A percentile compares a stretch with the other conserved stretches of the same genome.
These are phyloP conservation scores for Colinus virginianus DNA, from an alignment of 2,113 vertebrate species.

Conservation along the genomic window DNA sequence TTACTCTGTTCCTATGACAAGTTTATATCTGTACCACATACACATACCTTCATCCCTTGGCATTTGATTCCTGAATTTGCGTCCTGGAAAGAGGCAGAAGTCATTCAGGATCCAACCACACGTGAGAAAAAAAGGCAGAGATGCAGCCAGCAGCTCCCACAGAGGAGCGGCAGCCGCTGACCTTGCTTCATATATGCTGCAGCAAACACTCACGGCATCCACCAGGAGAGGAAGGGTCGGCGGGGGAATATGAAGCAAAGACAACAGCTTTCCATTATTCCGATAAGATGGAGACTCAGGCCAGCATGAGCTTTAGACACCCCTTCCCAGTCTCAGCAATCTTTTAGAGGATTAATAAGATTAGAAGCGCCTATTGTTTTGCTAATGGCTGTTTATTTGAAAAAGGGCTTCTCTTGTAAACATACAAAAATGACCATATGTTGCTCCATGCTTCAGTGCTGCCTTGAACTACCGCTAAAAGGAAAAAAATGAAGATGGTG, in stretches of 20 bases:
- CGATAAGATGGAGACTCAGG: conserved; percentile 15
- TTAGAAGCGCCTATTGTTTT: conserved; percentile 66
- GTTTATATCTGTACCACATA: background rate
- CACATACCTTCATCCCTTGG: background rate
- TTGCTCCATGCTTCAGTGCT: background rate
- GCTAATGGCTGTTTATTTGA: conserved; percentile 64
- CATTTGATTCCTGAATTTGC: background rate
- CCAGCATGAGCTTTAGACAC: conserved; percentile 15
- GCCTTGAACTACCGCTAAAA: background rate
- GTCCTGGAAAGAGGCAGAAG: background rate
- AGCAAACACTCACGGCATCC: background rate
- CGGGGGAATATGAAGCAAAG: background rate
- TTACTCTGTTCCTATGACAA: background rate
- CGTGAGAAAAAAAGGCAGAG: background rate
- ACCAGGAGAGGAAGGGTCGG: background rate
- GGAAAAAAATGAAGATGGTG: background rate
- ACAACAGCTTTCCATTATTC: conserved; percentile 30
- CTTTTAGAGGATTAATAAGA: conserved; percentile 74
- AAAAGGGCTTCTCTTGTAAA: conserved; percentile 57
- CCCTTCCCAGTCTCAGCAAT: conserved; percentile 9
- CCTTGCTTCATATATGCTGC: background rate
- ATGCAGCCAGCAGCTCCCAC: background rate
- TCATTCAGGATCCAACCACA: background rate
- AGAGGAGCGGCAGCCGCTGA: background rate
- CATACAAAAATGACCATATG: conserved; percentile 61